These are phyloP conservation scores for Aphelocoma coerulescens DNA, from an alignment of 2,113 vertebrate species.

Conservation along the genomic window DNA sequence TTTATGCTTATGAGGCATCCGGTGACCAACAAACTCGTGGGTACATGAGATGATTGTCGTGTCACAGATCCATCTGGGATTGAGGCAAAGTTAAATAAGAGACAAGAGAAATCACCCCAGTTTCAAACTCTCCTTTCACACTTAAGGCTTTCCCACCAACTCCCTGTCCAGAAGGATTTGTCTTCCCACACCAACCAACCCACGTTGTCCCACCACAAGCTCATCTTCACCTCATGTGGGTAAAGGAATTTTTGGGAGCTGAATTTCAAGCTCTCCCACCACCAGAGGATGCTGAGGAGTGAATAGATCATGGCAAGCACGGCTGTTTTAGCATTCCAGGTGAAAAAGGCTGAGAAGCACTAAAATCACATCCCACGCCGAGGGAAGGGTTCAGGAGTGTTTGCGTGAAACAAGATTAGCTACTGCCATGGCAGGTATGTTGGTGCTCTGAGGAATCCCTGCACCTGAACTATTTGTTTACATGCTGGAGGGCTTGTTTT, in stretches of 20 bases:
- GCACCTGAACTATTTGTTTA: conserved; percentile 39
- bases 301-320: not conserved
- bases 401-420: not conserved
- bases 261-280: not conserved
- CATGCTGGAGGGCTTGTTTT: conserved; percentile 25
- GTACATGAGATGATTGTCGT: accelerated
- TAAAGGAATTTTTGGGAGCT: not conserved
- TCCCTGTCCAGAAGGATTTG: not conserved
- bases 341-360: not conserved
- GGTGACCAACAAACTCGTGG: not conserved
- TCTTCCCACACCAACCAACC: not conserved
- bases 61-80: not conserved
- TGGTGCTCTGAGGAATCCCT: not conserved
- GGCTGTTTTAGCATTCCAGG: not conserved
- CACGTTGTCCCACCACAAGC: accelerated
- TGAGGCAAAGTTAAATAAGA: accelerated
- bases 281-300: not conserved
- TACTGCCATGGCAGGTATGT: not conserved
- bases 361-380: not conserved
- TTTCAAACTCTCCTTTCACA: not conserved
- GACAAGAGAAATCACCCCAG: accelerated
- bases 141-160: not conserved
- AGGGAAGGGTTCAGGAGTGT: not conserved
- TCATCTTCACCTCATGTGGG: accelerated
- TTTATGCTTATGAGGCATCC: accelerated